These are phyloP conservation scores for Carterocephalus palaemon DNA, from an alignment of 2,888 invertebrate species.

Conservation along the genomic window DNA sequence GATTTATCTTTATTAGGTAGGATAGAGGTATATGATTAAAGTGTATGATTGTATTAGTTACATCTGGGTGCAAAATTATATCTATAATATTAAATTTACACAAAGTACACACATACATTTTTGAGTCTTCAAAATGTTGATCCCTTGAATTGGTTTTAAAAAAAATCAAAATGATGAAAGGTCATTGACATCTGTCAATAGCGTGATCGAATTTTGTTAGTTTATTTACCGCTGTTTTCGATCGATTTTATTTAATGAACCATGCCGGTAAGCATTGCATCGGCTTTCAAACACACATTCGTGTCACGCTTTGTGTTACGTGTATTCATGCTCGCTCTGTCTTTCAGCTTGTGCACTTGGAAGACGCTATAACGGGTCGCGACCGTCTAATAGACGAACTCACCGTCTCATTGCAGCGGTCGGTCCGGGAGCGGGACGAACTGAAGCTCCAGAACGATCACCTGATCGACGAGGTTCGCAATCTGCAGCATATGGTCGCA, in stretches of 20 bases:
- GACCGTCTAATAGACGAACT: conserved; percentile 86
- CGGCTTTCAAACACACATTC: not conserved
- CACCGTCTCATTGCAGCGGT: conserved; percentile 83
- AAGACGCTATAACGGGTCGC: conserved; percentile 82
- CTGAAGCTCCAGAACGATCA: conserved; percentile 81
- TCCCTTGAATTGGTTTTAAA: not conserved
- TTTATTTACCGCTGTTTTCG: conserved; percentile 10
- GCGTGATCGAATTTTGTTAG: conserved; percentile 6
- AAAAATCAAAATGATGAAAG: not conserved
- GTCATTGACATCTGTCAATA: conserved; percentile 16
- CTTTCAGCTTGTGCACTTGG: conserved; percentile 85
- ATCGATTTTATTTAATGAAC: conserved; percentile 24
- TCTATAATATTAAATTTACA: too few species aligned
- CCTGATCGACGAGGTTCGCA: conserved; percentile 79
- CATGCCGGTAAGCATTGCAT: conserved; percentile 22
- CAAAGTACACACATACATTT: too few species aligned
- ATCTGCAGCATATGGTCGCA: conserved; percentile 60
- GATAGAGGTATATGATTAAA: too few species aligned
- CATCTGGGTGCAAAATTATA: too few species aligned
- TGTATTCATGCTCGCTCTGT: conserved; percentile 50
- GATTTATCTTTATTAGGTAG: too few species aligned
- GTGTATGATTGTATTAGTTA: too few species aligned
- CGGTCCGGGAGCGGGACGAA: conserved; percentile 80
- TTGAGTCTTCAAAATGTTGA: too few species aligned
- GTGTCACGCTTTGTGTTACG: conserved; percentile 16